Percentiles rank a stretch among this genome's conserved stretches.
Conservation (phyloP, 2,797 vertebrate genomes). For the Gastrophryne carolinensis region DNA sequence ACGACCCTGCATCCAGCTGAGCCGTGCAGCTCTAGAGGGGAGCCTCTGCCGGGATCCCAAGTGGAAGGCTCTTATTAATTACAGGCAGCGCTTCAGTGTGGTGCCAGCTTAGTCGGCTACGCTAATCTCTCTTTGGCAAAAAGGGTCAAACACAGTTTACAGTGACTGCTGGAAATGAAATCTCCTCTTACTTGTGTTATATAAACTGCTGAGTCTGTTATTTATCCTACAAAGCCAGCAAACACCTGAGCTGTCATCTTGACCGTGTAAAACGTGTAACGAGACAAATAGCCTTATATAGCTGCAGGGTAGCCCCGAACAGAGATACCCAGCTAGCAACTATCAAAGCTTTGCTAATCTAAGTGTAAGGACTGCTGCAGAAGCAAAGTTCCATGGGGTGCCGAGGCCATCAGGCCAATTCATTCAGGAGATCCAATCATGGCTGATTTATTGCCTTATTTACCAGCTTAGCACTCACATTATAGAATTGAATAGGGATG, state of each 20-base stretch:
- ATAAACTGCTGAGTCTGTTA: constrained; percentile 11
- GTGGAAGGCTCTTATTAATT: constrained; percentile 44
- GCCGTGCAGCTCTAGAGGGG: constrained; percentile 25
- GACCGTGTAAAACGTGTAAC: neutral
- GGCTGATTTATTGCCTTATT: too few relatives aligned
- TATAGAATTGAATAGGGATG: too few relatives aligned
- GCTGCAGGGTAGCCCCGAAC: neutral
- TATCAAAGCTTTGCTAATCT: neutral
- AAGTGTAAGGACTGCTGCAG: neutral
- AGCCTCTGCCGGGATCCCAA: constrained; percentile 32
- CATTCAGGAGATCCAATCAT: too few relatives aligned
- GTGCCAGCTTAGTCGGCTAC: constrained; percentile 31
- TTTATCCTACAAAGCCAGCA: neutral
- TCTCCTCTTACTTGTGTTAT: constrained; percentile 2
- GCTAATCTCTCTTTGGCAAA: constrained; percentile 20
- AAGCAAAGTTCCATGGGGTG: too few relatives aligned
- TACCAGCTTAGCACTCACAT: too few relatives aligned
- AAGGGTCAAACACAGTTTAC: constrained; percentile 44
- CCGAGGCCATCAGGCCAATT: too few relatives aligned
- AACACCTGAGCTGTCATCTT: constrained; percentile 29
- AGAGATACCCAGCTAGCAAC: neutral
- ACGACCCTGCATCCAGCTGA: constrained; percentile 42
- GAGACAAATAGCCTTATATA: neutral
- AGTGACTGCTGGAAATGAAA: constrained; percentile 39
- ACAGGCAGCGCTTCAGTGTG: constrained; percentile 33